Conservation (phyloP, 2,888 invertebrate species). For the Ochropleura leucogaster region DNA sequence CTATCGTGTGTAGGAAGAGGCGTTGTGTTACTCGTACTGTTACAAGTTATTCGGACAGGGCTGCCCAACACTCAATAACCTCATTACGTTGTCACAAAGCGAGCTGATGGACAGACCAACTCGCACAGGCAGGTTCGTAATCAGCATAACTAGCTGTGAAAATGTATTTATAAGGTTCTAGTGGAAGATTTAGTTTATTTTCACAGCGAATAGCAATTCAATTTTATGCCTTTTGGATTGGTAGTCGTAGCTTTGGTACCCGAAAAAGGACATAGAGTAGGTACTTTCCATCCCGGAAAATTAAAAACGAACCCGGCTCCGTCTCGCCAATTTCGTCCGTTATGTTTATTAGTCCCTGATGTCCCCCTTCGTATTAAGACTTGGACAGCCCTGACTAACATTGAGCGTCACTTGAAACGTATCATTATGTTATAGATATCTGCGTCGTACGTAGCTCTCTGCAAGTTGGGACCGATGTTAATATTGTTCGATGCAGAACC, state of each 20-base stretch:
- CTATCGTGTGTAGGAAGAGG: conserved; percentile 17
- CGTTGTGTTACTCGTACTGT: conserved; percentile 15
- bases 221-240: conserved; percentile 10
- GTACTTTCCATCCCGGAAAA: conserved; percentile 26
- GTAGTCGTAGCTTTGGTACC: not conserved
- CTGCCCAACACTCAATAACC: conserved; percentile 16
- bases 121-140: not conserved
- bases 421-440: conserved; percentile 31
- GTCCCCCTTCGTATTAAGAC: conserved; percentile 18
- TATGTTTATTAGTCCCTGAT: conserved; percentile 37
- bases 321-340: conserved; percentile 24
- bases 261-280: conserved; percentile 12
- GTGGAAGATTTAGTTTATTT: not conserved
- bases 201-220: conserved; percentile 6
- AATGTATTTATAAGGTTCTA: not conserved
- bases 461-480: conserved; percentile 8
- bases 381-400: conserved; percentile 35
- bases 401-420: conserved; percentile 21
- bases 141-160: conserved; percentile 15
- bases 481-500: conserved; percentile 33
- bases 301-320: conserved; percentile 34
- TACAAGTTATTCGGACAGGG: conserved; percentile 22
- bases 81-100: conserved; percentile 30
- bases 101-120: not conserved
- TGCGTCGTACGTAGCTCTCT: conserved; percentile 3